Evolutionary conservation across 2,797 vertebrate genomes (phyloP).

Genomic region (Coracias cyanogaster): DNA sequence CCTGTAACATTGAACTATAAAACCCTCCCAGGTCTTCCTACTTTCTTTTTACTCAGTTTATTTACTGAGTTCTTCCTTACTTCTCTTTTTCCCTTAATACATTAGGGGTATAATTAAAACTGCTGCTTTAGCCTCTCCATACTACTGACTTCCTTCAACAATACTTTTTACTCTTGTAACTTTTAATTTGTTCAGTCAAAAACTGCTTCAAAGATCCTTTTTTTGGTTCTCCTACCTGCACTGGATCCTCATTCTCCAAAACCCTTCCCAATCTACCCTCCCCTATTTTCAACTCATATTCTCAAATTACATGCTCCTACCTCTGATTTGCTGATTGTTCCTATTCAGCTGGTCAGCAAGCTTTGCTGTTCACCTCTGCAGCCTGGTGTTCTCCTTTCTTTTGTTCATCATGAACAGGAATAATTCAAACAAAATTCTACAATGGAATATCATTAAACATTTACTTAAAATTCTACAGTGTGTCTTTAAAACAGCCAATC

Average conservation of each 20-base stretch:
- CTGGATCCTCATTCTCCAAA: not conserved
- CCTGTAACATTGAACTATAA: not conserved
- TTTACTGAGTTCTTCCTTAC: not conserved
- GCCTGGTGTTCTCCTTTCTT: not conserved
- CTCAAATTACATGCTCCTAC: not conserved
- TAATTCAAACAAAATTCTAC: not conserved
- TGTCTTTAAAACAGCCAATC: not conserved
- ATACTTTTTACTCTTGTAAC: not conserved
- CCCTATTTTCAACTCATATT: not conserved
- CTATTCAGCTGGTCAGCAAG: not conserved
- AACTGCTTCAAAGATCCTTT: not conserved
- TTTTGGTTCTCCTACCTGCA: not conserved
- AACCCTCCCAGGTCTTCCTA: not conserved
- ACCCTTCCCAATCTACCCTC: not conserved
- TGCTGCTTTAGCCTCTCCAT: not conserved
- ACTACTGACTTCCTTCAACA: not conserved
- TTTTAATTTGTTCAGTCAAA: not conserved
- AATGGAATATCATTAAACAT: not conserved
- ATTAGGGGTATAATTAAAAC: not conserved
- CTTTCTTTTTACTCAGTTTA: not conserved
- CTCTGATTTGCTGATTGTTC: not conserved
- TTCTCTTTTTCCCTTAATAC: not conserved
- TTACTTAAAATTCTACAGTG: not conserved
- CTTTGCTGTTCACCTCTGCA: not conserved
- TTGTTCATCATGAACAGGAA: not conserved